These are phyloP conservation scores for Temnothorax ravouxi DNA, from an alignment of 2,888 invertebrate species.

Conservation along the genomic window DNA sequence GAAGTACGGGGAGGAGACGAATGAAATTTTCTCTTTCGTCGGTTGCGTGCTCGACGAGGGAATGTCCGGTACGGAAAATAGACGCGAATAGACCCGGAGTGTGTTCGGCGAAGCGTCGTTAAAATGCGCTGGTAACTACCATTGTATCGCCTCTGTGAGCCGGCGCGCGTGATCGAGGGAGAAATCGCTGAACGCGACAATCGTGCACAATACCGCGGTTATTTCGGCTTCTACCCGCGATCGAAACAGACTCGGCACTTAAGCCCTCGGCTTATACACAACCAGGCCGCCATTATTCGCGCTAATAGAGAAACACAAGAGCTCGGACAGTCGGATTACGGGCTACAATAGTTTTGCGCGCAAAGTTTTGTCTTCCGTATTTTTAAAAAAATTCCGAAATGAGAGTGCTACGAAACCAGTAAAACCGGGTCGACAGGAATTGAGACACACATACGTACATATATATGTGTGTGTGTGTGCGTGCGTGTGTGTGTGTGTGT, in stretches of 20 bases:
- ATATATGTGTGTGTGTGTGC: background rate
- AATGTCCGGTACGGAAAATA: background rate
- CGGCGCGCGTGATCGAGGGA: conserved; percentile 33
- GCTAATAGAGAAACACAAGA: conserved; percentile 51
- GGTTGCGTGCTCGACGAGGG: conserved; percentile 6
- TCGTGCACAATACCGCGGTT: conserved; percentile 30
- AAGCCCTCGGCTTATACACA: conserved; percentile 37
- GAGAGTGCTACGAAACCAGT: background rate
- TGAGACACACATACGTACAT: background rate
- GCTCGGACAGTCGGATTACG: conserved; percentile 30
- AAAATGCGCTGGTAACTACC: conserved; percentile 46
- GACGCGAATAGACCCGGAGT: background rate
- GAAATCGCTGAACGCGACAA: conserved; percentile 41
- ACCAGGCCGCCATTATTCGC: conserved; percentile 39
- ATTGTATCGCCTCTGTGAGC: conserved; percentile 12
- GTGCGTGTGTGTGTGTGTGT: background rate
- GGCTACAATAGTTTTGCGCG: conserved; percentile 34
- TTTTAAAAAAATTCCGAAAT: conserved; percentile 10
- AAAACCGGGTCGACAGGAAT: background rate
- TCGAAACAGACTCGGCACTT: conserved; percentile 46
- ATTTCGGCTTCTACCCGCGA: conserved; percentile 35
- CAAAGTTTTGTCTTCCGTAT: background rate
- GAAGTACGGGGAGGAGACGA: conserved; percentile 35
- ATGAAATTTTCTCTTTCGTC: conserved; percentile 63
- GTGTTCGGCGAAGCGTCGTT: conserved; percentile 39